Evolutionary conservation across 1,140 invertebrate genomes (phyloP).

Genomic region (Melipona quadrifasciata): DNA sequence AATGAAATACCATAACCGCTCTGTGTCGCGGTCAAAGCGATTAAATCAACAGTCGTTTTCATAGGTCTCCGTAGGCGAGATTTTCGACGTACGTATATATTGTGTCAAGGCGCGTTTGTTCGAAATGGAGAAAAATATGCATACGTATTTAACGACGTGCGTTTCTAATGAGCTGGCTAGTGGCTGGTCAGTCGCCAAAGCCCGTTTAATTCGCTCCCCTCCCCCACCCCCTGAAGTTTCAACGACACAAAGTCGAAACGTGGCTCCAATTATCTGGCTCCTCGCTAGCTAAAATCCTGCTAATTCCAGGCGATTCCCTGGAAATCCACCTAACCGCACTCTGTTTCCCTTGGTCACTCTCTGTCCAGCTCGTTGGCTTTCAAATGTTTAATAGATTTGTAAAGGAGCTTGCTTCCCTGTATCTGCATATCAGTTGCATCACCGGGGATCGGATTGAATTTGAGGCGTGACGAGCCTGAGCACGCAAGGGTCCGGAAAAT

Average conservation of each 20-base stretch:
- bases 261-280: conserved; percentile 49
- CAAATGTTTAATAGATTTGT: conserved; percentile 33
- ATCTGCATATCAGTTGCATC: conserved; percentile 50
- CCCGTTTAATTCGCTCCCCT: conserved; percentile 27
- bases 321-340: neutral
- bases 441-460: conserved; percentile 47
- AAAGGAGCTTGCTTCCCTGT: conserved; percentile 21
- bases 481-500: conserved; percentile 57
- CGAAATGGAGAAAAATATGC: neutral
- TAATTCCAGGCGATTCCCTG: neutral
- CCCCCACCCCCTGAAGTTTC: conserved; percentile 13
- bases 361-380: neutral
- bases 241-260: conserved; percentile 15
- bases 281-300: conserved; percentile 37
- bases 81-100: neutral
- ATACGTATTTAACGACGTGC: neutral
- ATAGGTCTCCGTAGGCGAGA: neutral
- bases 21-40: neutral
- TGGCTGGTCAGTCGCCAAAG: too few species aligned
- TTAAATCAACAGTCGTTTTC: neutral
- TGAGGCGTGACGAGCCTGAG: conserved; percentile 39
- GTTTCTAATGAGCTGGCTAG: neutral
- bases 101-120: neutral
- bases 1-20: conserved; percentile 10
- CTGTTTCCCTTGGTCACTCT: neutral